Evolutionary conservation across 2,113 vertebrate species (phyloP).

Genomic region (Mus musculus): DNA sequence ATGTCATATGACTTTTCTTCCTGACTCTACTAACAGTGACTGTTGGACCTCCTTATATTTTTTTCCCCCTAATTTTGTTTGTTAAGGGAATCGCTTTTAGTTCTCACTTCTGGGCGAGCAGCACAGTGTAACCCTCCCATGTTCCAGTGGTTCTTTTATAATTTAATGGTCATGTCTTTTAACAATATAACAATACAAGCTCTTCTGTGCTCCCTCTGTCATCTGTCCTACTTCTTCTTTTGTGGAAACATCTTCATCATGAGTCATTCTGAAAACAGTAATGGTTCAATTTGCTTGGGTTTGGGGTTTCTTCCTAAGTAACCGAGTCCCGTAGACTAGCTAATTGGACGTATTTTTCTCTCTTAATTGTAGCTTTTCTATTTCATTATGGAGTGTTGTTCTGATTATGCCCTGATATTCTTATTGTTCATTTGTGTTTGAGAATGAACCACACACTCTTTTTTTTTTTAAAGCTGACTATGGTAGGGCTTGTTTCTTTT

Average conservation of each 20-base stretch:
- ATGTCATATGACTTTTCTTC: background rate
- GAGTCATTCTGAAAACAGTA: conserved; percentile 43
- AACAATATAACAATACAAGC: background rate
- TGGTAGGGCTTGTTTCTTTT: background rate
- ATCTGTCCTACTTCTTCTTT: background rate
- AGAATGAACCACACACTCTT: background rate
- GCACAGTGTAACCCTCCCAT: background rate
- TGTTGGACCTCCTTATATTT: background rate
- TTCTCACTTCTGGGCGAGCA: background rate
- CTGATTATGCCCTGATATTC: background rate
- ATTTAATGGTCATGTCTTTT: background rate
- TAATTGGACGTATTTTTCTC: background rate
- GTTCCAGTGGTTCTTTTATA: background rate
- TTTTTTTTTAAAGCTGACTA: background rate
- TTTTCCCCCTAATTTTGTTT: conserved; percentile 7
- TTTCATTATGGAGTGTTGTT: background rate
- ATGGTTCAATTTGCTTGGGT: conserved; percentile 14
- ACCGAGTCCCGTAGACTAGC: background rate
- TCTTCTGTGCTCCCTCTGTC: background rate
- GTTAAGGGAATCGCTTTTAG: background rate
- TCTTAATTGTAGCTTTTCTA: background rate
- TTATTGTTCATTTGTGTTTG: conserved; percentile 14
- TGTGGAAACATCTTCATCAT: background rate
- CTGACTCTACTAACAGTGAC: background rate
- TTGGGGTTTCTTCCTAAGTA: conserved; percentile 25